Evolutionary conservation across 2,113 vertebrate species (phyloP), one percentile per base, ranked within the genome.

Genomic region (Paraplagusia blochii): DNA sequence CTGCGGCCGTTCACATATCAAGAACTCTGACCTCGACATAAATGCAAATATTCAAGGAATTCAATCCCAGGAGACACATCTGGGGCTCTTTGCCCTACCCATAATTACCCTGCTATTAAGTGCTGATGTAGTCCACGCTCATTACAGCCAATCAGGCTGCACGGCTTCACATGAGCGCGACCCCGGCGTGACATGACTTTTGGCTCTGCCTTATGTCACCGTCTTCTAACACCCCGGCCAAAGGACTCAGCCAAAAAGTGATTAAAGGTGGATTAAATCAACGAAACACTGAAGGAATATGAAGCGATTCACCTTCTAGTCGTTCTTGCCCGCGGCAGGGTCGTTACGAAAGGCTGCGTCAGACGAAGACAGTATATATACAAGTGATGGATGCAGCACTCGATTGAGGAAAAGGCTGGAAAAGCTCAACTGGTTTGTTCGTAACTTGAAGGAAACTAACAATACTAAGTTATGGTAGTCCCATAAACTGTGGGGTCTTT

Each of bases 131-230:
- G 76, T 69, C 66, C 44, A 53, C 19, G 47, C 53, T 67, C 38
- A 51, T 68, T 75, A 67, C 60, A 66, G 57, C 57, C 49, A 43
- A 15, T 9, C 50, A 69, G 60, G 44, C 66, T 36, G 62, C 58
- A 45, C n/a, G 44, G 59, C 75, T 75, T 58, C 79, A 70, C 63
- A 69, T 74, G 68, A 64, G 68, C 47, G 9, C 68, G 69, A 66
- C 56, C 64, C 64, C 53, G 63, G 74, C 74, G 63, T 73, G 69
- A 63, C 81, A 65, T 9, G 50, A 81, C 74, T 71, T 72, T 72
- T 59, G 55, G 74, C 66, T 85, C 80, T 79, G 74, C 72, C 63
- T 68, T 79, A 62, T 78, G 72, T 82, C 74, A 76, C 68, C 53
- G 61, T 63, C 6, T 71, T 53, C 56, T 69, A 39, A 64, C 56